phyloP scores from a whole-genome alignment of 2,888 invertebrate genomes.

The Notodonta dromedarius region DNA sequence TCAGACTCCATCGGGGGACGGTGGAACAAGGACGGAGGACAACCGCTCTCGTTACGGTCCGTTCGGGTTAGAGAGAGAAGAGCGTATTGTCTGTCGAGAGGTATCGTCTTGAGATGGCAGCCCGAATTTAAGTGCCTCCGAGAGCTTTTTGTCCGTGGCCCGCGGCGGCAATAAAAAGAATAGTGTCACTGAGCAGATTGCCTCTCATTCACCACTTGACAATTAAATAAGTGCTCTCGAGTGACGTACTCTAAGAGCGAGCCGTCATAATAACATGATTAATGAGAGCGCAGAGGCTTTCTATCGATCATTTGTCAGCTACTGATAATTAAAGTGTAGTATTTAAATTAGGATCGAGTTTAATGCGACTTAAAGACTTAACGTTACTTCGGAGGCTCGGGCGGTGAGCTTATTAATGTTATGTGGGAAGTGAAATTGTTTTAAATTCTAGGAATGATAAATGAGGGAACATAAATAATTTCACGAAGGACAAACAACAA shows the following conservation, averaged over 20 bases:
- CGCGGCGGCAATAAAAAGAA: constrained; percentile 76
- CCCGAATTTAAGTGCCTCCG: constrained; percentile 73
- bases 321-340: constrained; percentile 74
- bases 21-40: constrained; percentile 71
- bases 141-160: constrained; percentile 79
- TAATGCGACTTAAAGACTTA: constrained; percentile 46
- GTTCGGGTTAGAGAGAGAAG: constrained; percentile 66
- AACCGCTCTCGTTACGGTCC: constrained; percentile 45
- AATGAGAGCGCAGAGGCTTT: constrained; percentile 68
- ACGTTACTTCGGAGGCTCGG: constrained; percentile 29
- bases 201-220: constrained; percentile 79
- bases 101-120: constrained; percentile 67
- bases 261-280: constrained; percentile 78
- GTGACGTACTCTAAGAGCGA: constrained; percentile 67
- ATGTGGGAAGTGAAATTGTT: constrained; percentile 18
- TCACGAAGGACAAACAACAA: constrained; percentile 53
- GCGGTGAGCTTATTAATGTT: constrained; percentile 18
- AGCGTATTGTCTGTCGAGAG: constrained; percentile 60
- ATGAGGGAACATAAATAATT: constrained; percentile 54
- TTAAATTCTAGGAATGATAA: constrained; percentile 33
- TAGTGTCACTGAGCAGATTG: constrained; percentile 82
- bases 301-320: constrained; percentile 78
- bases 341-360: constrained; percentile 62
- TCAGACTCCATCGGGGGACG: constrained; percentile 79
- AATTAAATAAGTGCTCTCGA: constrained; percentile 81